Conservation (phyloP, 2,888 invertebrate species). For the Sphaerophoria rueppellii region DNA sequence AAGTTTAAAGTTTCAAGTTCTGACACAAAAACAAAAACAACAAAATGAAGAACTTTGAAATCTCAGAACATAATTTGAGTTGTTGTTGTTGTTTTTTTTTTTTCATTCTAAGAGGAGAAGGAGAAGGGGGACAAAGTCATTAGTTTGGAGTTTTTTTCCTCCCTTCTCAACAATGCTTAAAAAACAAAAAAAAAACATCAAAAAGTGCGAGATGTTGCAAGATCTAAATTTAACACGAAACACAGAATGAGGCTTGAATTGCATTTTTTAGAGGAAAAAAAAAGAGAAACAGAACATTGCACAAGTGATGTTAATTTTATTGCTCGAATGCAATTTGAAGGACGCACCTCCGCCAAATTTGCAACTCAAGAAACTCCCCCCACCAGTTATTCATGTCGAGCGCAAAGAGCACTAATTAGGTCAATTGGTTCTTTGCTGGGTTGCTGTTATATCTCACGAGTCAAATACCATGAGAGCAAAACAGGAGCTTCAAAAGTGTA, state of each 20-base stretch:
- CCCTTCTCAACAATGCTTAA: neutral
- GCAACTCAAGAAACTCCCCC: neutral
- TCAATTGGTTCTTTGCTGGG: slow-evolving; percentile 58
- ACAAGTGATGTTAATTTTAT: slow-evolving; percentile 64
- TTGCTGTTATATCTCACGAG: neutral
- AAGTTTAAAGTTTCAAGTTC: slow-evolving; percentile 6
- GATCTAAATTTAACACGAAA: neutral
- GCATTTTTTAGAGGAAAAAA: slow-evolving; percentile 38
- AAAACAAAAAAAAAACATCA: slow-evolving; percentile 27
- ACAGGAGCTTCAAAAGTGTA: slow-evolving; percentile 25
- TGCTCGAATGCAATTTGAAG: slow-evolving; percentile 70
- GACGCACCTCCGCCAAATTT: slow-evolving; percentile 7
- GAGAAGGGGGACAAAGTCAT: slow-evolving; percentile 55
- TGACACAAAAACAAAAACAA: slow-evolving; percentile 1
- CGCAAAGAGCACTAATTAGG: slow-evolving; percentile 53
- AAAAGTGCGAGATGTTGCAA: slow-evolving; percentile 46
- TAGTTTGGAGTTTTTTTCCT: slow-evolving; percentile 62
- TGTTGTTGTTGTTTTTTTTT: slow-evolving; percentile 63
- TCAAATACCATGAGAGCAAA: slow-evolving; percentile 6
- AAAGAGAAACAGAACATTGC: neutral
- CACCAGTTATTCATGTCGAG: slow-evolving; percentile 12
- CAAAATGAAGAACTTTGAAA: slow-evolving; percentile 23
- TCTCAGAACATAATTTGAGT: slow-evolving; percentile 47
- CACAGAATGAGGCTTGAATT: slow-evolving; percentile 26
- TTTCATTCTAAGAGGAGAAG: slow-evolving; percentile 62